Base-by-base conservation (phyloP, 2,113 vertebrate species). In the Orthonyx spaldingii region DNA sequence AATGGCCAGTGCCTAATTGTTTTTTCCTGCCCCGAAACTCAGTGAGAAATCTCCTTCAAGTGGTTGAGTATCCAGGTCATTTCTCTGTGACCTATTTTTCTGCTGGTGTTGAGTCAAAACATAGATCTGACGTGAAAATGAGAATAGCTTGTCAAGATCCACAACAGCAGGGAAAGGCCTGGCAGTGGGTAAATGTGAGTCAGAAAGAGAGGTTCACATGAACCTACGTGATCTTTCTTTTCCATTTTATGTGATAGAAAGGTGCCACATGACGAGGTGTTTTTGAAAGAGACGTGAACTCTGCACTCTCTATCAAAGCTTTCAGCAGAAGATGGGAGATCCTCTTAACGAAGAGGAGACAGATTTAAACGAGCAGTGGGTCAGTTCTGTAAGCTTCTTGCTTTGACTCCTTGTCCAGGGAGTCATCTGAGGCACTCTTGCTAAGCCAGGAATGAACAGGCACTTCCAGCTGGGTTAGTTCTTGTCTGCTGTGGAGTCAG, bases 101-200 rank as follows among this genome's bases (percentile, higher is more conserved):
- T 80, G 37, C 39, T 87, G 56, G 13, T 41, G 23, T 91, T 91
- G 84, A 96, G 74, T 96, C 82, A 95, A 93, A 96, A 91, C 72
- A 57, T 1, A 7, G 85, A 86, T 83, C 82, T 83, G 63, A 94
- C 21, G 27, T 90, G 74, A 94, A 97, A 95, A 89, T 75, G 49
- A 90, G 78, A 94, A 74, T 47, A 88, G 71, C 50, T 90, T 83
- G 70, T 87, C 63, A 50, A 85, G 70, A 77, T 69, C 74, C 88
- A 44, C 24, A 84, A 23, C 27, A 64, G 65, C 26, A 19, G 41
- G 44, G 52, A 68, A 78, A 86, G 37, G 15, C 56, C 76, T 93
- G 55, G 15, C 24, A 59, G 50, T 71, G 35, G 72, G 80, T 84
- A 75, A 90, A 56, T 10, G 16, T 84, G 93, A 95, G 69, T 94